These are phyloP conservation scores for Drosophila pseudoobscura DNA, from an alignment of 1,140 invertebrate species.

Conservation along the genomic window DNA sequence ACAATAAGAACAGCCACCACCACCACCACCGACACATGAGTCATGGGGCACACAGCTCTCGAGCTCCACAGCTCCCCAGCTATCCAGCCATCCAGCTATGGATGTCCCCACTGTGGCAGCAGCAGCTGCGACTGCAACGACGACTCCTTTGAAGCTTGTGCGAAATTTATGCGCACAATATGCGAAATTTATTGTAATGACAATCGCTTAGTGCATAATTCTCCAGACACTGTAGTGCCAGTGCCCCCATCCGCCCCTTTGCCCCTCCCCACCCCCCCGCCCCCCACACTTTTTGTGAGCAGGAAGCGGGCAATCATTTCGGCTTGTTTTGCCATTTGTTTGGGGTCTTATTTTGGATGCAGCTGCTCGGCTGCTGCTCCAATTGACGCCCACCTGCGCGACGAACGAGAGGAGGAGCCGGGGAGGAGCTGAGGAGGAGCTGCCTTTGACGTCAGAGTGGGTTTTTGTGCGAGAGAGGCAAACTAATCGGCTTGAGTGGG, in stretches of 20 bases:
- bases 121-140: constrained; percentile 22
- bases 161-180: constrained; percentile 80
- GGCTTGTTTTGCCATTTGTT: constrained; percentile 43
- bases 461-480: constrained; percentile 12
- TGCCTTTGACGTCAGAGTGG: constrained; percentile 41
- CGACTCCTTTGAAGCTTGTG: constrained; percentile 70
- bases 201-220: constrained; percentile 79
- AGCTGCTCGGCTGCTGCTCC: constrained; percentile 58
- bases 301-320: constrained; percentile 72
- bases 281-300: constrained; percentile 23
- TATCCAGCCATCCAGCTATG: constrained; percentile 61
- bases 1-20: constrained; percentile 39
- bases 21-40: constrained; percentile 28
- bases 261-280: neutral
- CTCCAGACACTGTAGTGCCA: constrained; percentile 2
- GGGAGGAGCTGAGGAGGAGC: constrained; percentile 15
- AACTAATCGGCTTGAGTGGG: neutral
- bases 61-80: constrained; percentile 28
- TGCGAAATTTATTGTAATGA: constrained; percentile 81
- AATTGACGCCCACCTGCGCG: constrained; percentile 73
- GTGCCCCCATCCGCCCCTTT: constrained; percentile 22
- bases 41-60: constrained; percentile 44
- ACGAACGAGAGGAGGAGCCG: constrained; percentile 2
- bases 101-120: constrained; percentile 49
- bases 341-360: constrained; percentile 32